phyloP scores from a whole-genome alignment of 2,797 vertebrate species.

The Oreonectes daqikongensis region DNA sequence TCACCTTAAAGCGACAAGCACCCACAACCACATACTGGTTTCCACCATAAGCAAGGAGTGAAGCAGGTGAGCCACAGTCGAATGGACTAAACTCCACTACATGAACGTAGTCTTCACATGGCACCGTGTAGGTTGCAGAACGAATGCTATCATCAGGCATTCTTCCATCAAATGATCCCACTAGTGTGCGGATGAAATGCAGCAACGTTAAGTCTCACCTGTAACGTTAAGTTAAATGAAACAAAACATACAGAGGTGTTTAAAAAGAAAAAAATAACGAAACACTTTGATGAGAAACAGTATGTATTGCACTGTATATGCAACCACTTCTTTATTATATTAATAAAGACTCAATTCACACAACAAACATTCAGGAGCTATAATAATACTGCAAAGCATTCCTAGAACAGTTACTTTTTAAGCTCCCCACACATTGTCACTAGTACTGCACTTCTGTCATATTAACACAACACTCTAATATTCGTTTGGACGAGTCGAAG shows the following conservation, averaged over 20 bases:
- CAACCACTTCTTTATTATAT: neutral
- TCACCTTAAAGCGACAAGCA: slow-evolving; percentile 89
- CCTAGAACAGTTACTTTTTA: no score
- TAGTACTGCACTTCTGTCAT: no score
- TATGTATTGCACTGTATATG: neutral
- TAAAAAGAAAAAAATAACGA: neutral
- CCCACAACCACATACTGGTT: slow-evolving; percentile 89
- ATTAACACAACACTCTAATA: no score
- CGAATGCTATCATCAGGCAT: slow-evolving; percentile 86
- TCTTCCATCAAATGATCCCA: neutral
- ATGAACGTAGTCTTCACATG: slow-evolving; percentile 92
- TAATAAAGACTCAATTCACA: neutral
- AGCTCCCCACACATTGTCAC: neutral
- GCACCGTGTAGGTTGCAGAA: slow-evolving; percentile 84
- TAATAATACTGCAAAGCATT: no score
- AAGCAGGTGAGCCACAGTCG: slow-evolving; percentile 80
- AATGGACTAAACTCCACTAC: slow-evolving; percentile 95
- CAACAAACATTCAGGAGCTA: no score
- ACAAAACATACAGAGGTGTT: neutral
- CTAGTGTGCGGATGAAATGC: neutral
- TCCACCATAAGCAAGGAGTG: slow-evolving; percentile 91
- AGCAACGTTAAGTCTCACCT: neutral
- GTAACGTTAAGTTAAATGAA: no score
- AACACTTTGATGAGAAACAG: no score
- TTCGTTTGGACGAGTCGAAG: no score